Evolutionary conservation across 2,888 invertebrate species (phyloP).

Genomic region (Polydesmus complanatus): DNA sequence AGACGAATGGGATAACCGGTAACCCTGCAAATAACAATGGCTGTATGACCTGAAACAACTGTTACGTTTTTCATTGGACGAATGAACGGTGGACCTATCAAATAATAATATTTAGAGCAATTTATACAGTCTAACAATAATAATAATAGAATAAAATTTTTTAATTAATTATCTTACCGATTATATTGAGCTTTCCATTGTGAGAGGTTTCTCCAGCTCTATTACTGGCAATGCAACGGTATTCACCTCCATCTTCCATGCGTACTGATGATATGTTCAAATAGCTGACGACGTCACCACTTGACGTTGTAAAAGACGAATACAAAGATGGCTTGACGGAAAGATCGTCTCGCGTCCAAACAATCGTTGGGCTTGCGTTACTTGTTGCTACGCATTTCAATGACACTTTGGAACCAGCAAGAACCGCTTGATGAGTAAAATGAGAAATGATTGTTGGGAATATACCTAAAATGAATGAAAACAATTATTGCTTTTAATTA

Average conservation of each 20-base stretch:
- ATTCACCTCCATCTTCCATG: conserved; percentile 12
- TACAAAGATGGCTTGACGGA: not conserved
- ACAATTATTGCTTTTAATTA: too few relatives aligned
- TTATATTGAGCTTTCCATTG: conserved; percentile 8
- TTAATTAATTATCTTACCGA: conserved; percentile 1
- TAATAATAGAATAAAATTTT: not conserved
- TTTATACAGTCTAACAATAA: not conserved
- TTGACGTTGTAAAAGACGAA: not conserved
- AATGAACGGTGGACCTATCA: conserved; percentile 23
- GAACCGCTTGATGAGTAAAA: conserved; percentile 8
- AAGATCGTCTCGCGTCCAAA: conserved; percentile 6
- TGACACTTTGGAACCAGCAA: conserved; percentile 6
- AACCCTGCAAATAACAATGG: conserved; percentile 30
- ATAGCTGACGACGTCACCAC: conserved; percentile 10
- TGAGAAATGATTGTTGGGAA: conserved; percentile 7
- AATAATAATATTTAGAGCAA: not conserved
- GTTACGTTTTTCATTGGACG: conserved; percentile 23
- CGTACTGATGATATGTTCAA: conserved; percentile 8
- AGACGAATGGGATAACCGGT: conserved; percentile 32
- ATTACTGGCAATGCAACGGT: conserved; percentile 8
- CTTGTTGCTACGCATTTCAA: conserved; percentile 11
- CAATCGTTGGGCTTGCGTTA: conserved; percentile 8
- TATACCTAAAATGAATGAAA: conserved; percentile 1
- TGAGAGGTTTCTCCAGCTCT: conserved; percentile 3
- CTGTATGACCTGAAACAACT: conserved; percentile 23